Evolutionary conservation across 2,797 vertebrate genomes (phyloP), one percentile per base, ranked within the genome.

Genomic region (Pempheris klunzingeri): DNA sequence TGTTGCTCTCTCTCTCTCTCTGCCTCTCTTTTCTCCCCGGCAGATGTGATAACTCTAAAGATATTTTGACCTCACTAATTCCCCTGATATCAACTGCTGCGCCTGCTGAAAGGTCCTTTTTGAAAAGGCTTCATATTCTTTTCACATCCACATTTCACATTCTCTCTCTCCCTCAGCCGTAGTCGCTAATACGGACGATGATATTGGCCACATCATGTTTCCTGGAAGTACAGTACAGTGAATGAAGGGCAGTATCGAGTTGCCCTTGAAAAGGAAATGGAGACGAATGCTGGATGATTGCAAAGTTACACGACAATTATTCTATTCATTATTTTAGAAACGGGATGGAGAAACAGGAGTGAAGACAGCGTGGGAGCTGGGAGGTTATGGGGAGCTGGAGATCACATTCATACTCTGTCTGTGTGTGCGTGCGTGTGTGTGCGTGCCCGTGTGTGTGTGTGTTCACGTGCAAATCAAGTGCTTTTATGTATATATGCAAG

Each of bases 1-100:
- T 97, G 97, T 97, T 90, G 90, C 90, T 77, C 64, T 4, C 64
- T 69, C 73, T 68, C 68, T 58, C 61, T 26, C 20, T 22, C 41
- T 38, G 20, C 20, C 30, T 75, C 57, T 67, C 50, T 58, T 49
- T 52, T 74, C 52, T 81, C 73, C 60, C 59, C 90, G 89, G 94
- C 96, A 96, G 94, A 95, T 96, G 90, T 91, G 92, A 86, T 80
- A 71, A 90, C 92, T 93, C 93, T 93, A 93, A 94, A 94, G 93
- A 93, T 94, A 94, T 91, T 92, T 90, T 67, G 80, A 83, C 85
- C 79, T 74, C 66, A 38, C 89, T 94, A 93, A 94, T 94, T 94
- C 88, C 83, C 87, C 77, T 52, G 82, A 90, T 92, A 92, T 93
- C 88, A 93, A 77, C 89, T 84, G 84, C 88, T 77, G 77, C 52